Base-by-base conservation (phyloP, 1,140 invertebrate species). In the Diprion similis region DNA sequence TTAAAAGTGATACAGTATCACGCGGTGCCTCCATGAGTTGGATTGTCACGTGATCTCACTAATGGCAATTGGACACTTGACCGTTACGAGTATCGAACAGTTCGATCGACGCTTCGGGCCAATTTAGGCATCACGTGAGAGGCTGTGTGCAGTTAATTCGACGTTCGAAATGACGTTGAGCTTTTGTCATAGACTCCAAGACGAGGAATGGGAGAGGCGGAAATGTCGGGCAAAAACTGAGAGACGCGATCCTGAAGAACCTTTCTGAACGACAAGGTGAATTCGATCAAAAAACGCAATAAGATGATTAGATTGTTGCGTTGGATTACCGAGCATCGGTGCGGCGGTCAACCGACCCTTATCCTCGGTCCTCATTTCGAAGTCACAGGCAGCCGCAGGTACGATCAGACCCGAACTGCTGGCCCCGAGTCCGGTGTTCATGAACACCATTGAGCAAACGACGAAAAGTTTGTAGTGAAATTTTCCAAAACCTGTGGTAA, bases 371-470 rank as follows among this genome's bases (percentile, higher is more conserved):
- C 85, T 86, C 80, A 92, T 85, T 7, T 88, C 76, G 8, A 92
- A 86, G 73, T 92, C 91, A 78, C 90, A 91, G 46, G 89, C 85
- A 37, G 91, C 90, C 1, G 89, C 86, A 11, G 91, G 91, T n/a
- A 92, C 76, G 59, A 92, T 80, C 74, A 91, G 90, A 13, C 90
- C 85, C 10, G 89, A 81, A 37, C 82, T 83, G 7, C 75, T 77
- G 18, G 81, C 80, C 37, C 80, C 78, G 59, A 83, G 78, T 13
- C 90, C 89, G 78, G 90, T 89, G 76, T 89, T 91, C 46, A 90
- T 87, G 73, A 90, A 89, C 3, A 90, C 90, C 80, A 89, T 83
- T 10, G 91, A 90, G 76, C 88, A 89, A 10, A 90, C 71, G 8
- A 87, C 70, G 66, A 91, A 79, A n/a, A 90, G 77, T 70, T 86